A percentile compares a stretch with the other conserved stretches of the same genome.
phyloP scores from a whole-genome alignment of 2,888 invertebrate species.

The Lysandra bellargus region DNA sequence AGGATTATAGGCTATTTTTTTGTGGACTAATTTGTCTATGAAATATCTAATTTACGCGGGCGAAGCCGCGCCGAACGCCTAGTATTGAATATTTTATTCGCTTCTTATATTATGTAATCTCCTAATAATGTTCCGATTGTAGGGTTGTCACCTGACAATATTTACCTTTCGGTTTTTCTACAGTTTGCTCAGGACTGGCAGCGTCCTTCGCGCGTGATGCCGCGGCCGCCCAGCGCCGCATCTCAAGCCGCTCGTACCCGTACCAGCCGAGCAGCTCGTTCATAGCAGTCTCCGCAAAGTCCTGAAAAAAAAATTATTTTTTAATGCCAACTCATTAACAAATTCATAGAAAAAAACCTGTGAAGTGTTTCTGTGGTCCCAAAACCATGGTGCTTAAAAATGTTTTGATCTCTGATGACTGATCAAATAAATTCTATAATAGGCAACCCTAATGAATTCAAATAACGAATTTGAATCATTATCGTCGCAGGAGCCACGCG shows the following conservation, averaged over 20 bases:
- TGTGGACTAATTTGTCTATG: no score
- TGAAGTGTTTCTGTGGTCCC: no score
- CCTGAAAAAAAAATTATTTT: constrained; percentile 77
- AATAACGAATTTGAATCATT: not conserved
- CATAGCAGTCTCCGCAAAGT: constrained; percentile 95
- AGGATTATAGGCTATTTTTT: no score
- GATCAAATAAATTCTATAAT: no score
- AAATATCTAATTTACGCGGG: no score
- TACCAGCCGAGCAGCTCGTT: constrained; percentile 95
- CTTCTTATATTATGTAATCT: no score
- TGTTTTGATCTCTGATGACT: not conserved
- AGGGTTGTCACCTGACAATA: not conserved
- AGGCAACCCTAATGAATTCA: no score
- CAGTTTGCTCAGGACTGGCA: constrained; percentile 71
- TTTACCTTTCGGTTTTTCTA: constrained; percentile 68
- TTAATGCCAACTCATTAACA: not conserved
- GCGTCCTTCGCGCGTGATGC: constrained; percentile 70
- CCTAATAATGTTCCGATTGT: no score
- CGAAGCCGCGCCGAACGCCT: no score
- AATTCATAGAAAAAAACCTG: no score
- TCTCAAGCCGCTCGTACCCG: constrained; percentile 88
- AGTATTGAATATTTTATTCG: not conserved
- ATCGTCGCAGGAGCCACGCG: not conserved
- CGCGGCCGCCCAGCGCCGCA: constrained; percentile 78
- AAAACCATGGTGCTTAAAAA: not conserved